Evolutionary conservation across 2,113 vertebrate species (phyloP).

Genomic region (Uropsilus gracilis): DNA sequence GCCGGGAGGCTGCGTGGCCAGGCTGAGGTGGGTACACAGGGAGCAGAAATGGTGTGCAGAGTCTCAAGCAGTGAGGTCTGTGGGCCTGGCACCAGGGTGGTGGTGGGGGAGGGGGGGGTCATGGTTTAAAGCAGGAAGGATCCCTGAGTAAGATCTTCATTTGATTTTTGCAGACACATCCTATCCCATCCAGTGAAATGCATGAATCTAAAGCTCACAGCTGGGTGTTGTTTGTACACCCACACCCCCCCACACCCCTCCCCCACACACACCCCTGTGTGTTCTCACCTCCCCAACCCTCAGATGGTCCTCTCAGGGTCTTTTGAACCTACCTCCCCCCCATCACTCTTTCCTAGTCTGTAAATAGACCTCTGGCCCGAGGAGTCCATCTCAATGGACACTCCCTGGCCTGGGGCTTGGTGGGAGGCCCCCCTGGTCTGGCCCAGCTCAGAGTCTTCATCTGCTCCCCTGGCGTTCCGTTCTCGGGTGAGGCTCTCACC

Average conservation of each 20-base stretch:
- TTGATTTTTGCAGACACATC: not conserved
- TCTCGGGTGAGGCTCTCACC: not conserved
- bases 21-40: rapidly evolving
- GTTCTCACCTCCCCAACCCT: not conserved
- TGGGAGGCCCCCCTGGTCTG: not conserved
- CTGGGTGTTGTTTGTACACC: rapidly evolving
- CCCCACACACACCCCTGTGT: too few relatives aligned
- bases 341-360: not conserved
- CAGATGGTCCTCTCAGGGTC: not conserved
- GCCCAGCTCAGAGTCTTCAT: not conserved
- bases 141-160: not conserved
- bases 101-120: not conserved
- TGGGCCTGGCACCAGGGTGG: not conserved
- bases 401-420: not conserved
- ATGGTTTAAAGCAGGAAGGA: not conserved
- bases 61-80: not conserved
- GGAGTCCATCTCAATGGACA: rapidly evolving
- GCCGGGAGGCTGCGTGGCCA: not conserved
- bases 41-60: not conserved
- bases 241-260: too few relatives aligned
- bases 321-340: rapidly evolving
- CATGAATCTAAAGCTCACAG: not conserved
- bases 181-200: not conserved
- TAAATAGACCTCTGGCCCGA: not conserved
- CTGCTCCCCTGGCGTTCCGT: not conserved